Conservation (phyloP, 1,140 invertebrate genomes). For the Drosophila elegans region DNA sequence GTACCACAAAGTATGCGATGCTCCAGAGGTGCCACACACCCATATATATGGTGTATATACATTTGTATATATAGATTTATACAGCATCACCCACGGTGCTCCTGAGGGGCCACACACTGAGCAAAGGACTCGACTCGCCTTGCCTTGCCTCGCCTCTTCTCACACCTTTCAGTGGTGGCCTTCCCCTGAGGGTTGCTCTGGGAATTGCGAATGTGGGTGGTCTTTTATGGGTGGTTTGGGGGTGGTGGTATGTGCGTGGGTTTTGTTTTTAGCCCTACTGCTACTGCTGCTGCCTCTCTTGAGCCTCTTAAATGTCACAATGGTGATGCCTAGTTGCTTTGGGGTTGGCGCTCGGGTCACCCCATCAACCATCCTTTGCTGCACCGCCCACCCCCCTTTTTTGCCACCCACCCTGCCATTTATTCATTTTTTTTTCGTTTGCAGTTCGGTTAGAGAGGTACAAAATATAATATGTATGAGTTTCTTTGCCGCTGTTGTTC, state of each 20-base stretch:
- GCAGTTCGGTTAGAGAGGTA: conserved; percentile 35
- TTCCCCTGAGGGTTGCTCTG: conserved; percentile 68
- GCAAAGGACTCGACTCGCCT: conserved; percentile 50
- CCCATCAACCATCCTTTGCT: neutral
- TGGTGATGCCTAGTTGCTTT: conserved; percentile 64
- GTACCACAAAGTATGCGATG: conserved; percentile 73
- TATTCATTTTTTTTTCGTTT: conserved; percentile 19
- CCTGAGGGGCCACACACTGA: conserved; percentile 57
- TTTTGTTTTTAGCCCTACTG: conserved; percentile 74
- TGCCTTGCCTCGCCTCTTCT: conserved; percentile 29
- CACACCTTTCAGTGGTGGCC: conserved; percentile 57
- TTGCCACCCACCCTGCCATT: conserved; percentile 10
- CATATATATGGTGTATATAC: conserved; percentile 14
- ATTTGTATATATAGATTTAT: conserved; percentile 21
- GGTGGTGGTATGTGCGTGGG: conserved; percentile 23
- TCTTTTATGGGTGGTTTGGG: conserved; percentile 12
- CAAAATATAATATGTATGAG: conserved; percentile 64
- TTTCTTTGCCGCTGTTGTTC: conserved; percentile 44
- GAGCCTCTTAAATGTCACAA: conserved; percentile 80
- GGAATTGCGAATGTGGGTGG: conserved; percentile 45
- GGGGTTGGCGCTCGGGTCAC: conserved; percentile 61
- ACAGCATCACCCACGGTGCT: conserved; percentile 45
- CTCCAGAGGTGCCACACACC: conserved; percentile 39
- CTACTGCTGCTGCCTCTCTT: conserved; percentile 53
- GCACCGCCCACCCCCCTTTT: conserved; percentile 6